These are phyloP conservation scores for Drosophila virilis DNA, from an alignment of 1,140 invertebrate genomes.

Conservation along the genomic window DNA sequence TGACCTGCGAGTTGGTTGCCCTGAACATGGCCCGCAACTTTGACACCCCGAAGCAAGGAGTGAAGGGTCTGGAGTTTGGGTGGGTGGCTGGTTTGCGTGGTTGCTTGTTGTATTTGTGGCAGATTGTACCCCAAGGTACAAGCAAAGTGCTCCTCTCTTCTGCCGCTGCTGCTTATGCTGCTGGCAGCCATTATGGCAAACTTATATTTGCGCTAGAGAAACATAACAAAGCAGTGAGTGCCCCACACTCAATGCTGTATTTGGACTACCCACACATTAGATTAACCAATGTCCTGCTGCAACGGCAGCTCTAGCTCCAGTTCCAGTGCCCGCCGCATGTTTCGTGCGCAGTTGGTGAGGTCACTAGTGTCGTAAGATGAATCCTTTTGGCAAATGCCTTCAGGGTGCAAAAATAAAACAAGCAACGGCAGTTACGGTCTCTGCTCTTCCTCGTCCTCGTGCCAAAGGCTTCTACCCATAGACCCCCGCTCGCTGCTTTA, in stretches of 20 bases:
- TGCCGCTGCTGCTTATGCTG: slow-evolving; percentile 38
- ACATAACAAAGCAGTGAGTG: slow-evolving; percentile 65
- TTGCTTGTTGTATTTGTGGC: slow-evolving; percentile 68
- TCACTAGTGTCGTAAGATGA: slow-evolving; percentile 83
- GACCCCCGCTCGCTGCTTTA: slow-evolving; percentile 46
- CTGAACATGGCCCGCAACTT: slow-evolving; percentile 55
- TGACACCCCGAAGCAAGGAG: slow-evolving; percentile 54
- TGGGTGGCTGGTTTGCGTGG: slow-evolving; percentile 24
- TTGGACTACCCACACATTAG: slow-evolving; percentile 16
- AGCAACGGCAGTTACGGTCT: slow-evolving; percentile 27
- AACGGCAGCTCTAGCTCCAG: not conserved
- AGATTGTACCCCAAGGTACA: slow-evolving; percentile 80
- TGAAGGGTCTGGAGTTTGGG: not conserved
- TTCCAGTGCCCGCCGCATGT: slow-evolving; percentile 56
- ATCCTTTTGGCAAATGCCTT: slow-evolving; percentile 83
- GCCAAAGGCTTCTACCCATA: not conserved
- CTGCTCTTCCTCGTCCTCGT: slow-evolving; percentile 3
- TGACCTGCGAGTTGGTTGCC: slow-evolving; percentile 35
- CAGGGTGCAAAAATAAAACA: slow-evolving; percentile 83
- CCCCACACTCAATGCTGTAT: slow-evolving; percentile 14
- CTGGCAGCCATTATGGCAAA: slow-evolving; percentile 78
- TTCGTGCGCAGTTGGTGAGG: slow-evolving; percentile 79
- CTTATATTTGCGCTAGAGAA: slow-evolving; percentile 79
- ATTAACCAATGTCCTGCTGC: slow-evolving; percentile 15
- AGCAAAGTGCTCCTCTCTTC: slow-evolving; percentile 38